A percentile compares a stretch with the other conserved stretches of the same genome.
These are phyloP conservation scores for Papilio glaucus DNA, from an alignment of 1,140 invertebrate species.

Conservation along the genomic window DNA sequence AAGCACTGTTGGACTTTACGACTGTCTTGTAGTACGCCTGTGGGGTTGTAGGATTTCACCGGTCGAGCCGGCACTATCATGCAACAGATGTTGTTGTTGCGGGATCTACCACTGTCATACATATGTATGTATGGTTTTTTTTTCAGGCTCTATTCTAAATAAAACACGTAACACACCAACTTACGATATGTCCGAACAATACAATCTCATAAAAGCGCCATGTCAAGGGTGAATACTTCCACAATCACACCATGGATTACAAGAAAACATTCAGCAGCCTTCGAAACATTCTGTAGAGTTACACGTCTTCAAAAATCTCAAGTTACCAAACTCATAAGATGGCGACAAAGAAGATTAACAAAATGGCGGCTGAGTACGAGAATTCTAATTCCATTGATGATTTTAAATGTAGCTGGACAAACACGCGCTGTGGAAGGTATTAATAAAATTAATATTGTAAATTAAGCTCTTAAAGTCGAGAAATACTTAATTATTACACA, in stretches of 20 bases:
- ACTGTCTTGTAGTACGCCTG: too few relatives aligned
- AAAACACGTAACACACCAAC: slow-evolving; percentile 40
- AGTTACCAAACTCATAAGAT: slow-evolving; percentile 49
- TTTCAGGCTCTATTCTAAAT: slow-evolving; percentile 27
- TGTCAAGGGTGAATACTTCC: slow-evolving; percentile 65
- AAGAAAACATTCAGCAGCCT: slow-evolving; percentile 40
- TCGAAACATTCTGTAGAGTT: slow-evolving; percentile 23
- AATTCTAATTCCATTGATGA: slow-evolving; percentile 60
- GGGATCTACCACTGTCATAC: neutral
- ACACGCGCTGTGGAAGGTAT: slow-evolving; percentile 63
- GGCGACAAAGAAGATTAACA: slow-evolving; percentile 43
- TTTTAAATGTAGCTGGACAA: slow-evolving; percentile 64
- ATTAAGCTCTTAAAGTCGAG: neutral
- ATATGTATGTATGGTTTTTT: neutral
- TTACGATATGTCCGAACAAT: slow-evolving; percentile 65
- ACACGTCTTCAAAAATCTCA: slow-evolving; percentile 14
- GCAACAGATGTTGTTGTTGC: too few relatives aligned
- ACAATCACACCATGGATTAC: slow-evolving; percentile 38
- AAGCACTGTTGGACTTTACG: too few relatives aligned
- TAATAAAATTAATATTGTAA: neutral
- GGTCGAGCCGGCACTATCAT: too few relatives aligned
- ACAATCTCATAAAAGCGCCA: slow-evolving; percentile 49
- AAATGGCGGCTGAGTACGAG: slow-evolving; percentile 57
- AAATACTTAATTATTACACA: neutral
- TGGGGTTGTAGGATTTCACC: too few relatives aligned